A percentile compares a stretch with the other conserved stretches of the same genome.
Evolutionary conservation across 2,797 vertebrate species (phyloP).

Genomic region (Oreochromis mossambicus): DNA sequence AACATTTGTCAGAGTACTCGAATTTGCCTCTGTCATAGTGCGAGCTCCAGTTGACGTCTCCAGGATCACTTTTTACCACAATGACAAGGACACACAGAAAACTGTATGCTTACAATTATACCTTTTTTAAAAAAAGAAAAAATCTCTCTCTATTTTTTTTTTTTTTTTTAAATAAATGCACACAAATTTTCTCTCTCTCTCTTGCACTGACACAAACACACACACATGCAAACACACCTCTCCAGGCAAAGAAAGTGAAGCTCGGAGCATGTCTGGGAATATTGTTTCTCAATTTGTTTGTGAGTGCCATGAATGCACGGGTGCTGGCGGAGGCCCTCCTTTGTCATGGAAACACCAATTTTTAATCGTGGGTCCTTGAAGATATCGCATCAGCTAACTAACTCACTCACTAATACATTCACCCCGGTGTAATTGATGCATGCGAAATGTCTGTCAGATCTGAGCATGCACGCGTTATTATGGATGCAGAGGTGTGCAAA

Average conservation of each 20-base stretch:
- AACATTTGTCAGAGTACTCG: background rate
- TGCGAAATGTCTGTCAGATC: slow-evolving; percentile 11
- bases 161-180: background rate
- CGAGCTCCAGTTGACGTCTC: background rate
- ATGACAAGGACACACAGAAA: background rate
- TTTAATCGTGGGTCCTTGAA: slow-evolving; percentile 63
- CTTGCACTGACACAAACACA: background rate
- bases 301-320: slow-evolving; percentile 44
- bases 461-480: background rate
- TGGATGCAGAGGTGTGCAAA: slow-evolving; percentile 9
- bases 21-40: background rate
- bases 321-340: slow-evolving; percentile 57
- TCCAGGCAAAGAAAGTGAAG: slow-evolving; percentile 48
- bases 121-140: background rate
- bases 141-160: fast-evolving
- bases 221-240: slow-evolving; percentile 23
- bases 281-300: slow-evolving; percentile 67
- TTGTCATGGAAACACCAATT: slow-evolving; percentile 76
- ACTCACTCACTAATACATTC: slow-evolving; percentile 31
- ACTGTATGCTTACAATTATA: background rate
- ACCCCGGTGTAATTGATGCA: slow-evolving; percentile 8
- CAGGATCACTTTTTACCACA: background rate
- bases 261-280: slow-evolving; percentile 68
- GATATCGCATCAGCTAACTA: slow-evolving; percentile 41
- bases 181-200: slow-evolving; percentile 10